A percentile compares a stretch with the other conserved stretches of the same genome.
These are phyloP conservation scores for Hypotaenidia philippensis DNA, from an alignment of 2,797 vertebrate genomes.

Conservation along the genomic window DNA sequence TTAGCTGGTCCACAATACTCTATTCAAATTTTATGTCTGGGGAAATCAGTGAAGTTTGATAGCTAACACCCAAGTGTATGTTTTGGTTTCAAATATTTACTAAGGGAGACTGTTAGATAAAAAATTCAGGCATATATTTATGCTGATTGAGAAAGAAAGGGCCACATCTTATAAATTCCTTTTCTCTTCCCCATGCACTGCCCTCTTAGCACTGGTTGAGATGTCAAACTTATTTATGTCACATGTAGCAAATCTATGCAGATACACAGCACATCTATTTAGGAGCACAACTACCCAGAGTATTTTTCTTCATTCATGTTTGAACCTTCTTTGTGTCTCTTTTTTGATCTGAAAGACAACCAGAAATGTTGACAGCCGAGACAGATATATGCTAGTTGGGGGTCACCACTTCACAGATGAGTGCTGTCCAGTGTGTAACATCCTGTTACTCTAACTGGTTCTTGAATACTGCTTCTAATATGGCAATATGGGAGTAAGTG, in stretches of 20 bases:
- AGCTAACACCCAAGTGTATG: neutral
- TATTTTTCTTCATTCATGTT: neutral
- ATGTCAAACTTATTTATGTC: neutral
- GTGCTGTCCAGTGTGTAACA: neutral
- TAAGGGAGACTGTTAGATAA: neutral
- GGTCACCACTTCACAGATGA: neutral
- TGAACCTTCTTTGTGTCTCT: neutral
- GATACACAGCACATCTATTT: neutral
- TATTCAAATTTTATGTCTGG: neutral
- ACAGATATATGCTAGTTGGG: neutral
- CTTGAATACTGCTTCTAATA: neutral
- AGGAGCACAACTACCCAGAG: neutral
- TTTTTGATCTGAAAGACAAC: neutral
- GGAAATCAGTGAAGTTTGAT: neutral
- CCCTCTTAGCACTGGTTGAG: neutral
- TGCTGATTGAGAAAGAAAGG: neutral
- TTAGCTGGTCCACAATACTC: neutral
- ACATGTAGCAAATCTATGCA: neutral
- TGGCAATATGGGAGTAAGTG: neutral
- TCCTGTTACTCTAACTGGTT: neutral
- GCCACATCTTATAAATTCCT: neutral
- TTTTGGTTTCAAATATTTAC: neutral
- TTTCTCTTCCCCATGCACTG: neutral
- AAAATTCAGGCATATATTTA: neutral
- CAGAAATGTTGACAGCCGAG: neutral